Conservation (phyloP, 1,140 invertebrate species). For the Euwallacea fornicatus region DNA sequence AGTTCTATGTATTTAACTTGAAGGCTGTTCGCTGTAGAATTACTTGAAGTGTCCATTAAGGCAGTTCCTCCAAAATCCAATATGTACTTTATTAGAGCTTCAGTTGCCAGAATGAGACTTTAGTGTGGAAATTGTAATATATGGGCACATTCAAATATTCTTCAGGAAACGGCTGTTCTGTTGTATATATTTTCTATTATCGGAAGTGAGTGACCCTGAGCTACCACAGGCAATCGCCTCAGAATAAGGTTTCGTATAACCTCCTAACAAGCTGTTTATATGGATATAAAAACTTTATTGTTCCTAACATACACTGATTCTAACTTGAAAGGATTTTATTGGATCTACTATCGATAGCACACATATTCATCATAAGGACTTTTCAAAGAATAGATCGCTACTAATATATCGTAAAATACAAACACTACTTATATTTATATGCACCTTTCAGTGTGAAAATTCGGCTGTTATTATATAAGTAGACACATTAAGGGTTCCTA, state of each 20-base stretch:
- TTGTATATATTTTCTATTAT: conserved; percentile 48
- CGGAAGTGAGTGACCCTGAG: conserved; percentile 55
- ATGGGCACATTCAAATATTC: conserved; percentile 5
- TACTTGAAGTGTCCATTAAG: conserved; percentile 13
- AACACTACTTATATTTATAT: neutral
- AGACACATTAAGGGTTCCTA: neutral
- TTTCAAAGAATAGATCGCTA: too few species aligned
- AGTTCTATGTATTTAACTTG: conserved; percentile 21
- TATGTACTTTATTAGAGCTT: neutral
- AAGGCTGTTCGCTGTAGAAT: conserved; percentile 1
- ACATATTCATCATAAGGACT: too few species aligned
- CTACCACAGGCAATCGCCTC: conserved; percentile 45
- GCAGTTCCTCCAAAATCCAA: conserved; percentile 11
- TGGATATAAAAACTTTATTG: too few species aligned
- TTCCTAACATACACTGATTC: too few species aligned
- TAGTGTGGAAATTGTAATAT: neutral
- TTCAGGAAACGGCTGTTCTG: conserved; percentile 14
- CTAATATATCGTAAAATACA: neutral
- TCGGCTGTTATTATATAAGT: conserved; percentile 3
- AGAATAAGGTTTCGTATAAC: neutral
- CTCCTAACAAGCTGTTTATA: too few species aligned
- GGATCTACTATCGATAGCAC: too few species aligned
- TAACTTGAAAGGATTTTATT: too few species aligned
- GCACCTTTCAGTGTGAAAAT: conserved; percentile 6
- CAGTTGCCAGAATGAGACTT: neutral